phyloP scores from a whole-genome alignment of 2,113 vertebrate species.

The Theropithecus gelada region DNA sequence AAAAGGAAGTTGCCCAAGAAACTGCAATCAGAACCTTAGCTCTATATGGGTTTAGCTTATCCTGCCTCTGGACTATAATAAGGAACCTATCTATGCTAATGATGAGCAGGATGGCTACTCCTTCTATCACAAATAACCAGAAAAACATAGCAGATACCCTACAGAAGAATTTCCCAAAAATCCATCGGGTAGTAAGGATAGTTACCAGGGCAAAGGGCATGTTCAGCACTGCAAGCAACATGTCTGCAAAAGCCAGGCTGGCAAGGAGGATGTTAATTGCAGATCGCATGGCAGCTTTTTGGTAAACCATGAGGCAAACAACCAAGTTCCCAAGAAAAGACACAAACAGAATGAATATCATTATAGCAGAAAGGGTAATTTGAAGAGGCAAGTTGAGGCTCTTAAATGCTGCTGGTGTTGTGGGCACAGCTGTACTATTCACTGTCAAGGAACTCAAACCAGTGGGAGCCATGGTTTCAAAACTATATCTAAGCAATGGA shows the following conservation, averaged over 20 bases:
- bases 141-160: conserved; percentile 97
- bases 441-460: conserved; percentile 80
- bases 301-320: conserved; percentile 99
- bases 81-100: conserved; percentile 98
- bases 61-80: conserved; percentile 98
- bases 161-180: conserved; percentile 95
- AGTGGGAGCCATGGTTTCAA: conserved; percentile 80
- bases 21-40: conserved; percentile 94
- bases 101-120: conserved; percentile 95
- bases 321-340: conserved; percentile 96
- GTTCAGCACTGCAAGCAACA: conserved; percentile 96
- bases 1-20: conserved; percentile 92
- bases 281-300: conserved; percentile 97
- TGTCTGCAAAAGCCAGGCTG: conserved; percentile 97
- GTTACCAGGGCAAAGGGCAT: conserved; percentile 97
- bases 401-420: conserved; percentile 80
- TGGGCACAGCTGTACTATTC: conserved; percentile 79
- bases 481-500: conserved; percentile 78
- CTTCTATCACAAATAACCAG: conserved; percentile 96
- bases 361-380: conserved; percentile 92
- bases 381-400: conserved; percentile 92
- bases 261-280: conserved; percentile 99
- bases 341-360: conserved; percentile 92
- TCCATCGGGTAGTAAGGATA: conserved; percentile 92
- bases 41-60: conserved; percentile 94